Evolutionary conservation across 2,113 vertebrate species (phyloP), one percentile per base, ranked within the genome.

Genomic region (Brachyhypopomus occidentalis): DNA sequence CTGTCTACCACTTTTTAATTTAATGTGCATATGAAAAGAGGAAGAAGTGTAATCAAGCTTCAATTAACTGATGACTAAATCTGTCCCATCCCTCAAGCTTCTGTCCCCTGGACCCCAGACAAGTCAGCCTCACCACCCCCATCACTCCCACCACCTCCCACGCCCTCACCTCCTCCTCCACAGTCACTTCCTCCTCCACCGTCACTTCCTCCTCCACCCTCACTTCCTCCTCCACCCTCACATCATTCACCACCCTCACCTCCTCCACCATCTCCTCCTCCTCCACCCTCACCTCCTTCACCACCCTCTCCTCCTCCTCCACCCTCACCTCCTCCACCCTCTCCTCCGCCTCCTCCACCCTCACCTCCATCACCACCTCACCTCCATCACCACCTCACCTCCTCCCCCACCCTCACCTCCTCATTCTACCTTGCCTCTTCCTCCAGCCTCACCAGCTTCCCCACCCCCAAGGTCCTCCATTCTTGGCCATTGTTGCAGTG

Each of bases 31-130:
- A 80, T 79, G 45, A 78, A 84, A 84, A 69, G 86, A 86, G 83
- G 79, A 86, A 79, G 87, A 84, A 84, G 91, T 91, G 83, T 83
- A 90, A 93, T 93, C 91, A 84, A 87, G 83, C 87, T 90, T 84
- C 88, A 91, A 92, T 93, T 93, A 93, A 89, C 81, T 90, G 89
- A 84, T 84, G 86, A 90, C 89, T 90, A 91, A 89, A 92, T 88
- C 87, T 86, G 86, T 87, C 85, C 86, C 67, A 41, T 81, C 81
- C 89, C 87, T 86, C 20, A 87, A 87, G 90, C 88, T 79, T 81
- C 88, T 81, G 45, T 71, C 55, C 19, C 25, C 84, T 84, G 87
- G 89, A 90, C 88, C 86, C 78, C 86, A 81, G 74, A 83, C 82
- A 80, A 73, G 75, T 62, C 62, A 41, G 8, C 45, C 45, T 14